Evolutionary conservation across 2,797 vertebrate species (phyloP).

Genomic region (Melanitta fusca): DNA sequence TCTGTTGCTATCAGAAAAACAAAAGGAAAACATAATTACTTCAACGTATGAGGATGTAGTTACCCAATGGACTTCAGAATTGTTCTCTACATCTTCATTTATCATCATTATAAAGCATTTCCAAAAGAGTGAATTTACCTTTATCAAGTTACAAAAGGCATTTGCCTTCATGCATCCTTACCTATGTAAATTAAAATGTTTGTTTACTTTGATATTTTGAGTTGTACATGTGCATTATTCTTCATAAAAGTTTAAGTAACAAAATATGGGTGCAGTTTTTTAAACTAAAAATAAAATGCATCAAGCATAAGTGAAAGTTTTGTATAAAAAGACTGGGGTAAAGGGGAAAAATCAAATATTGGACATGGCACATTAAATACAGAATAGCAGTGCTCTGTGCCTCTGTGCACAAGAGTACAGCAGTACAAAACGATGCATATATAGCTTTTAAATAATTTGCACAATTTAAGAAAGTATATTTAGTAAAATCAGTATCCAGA

Average conservation of each 20-base stretch:
- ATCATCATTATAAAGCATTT: constrained; percentile 58
- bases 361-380: not conserved
- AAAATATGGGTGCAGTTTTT: constrained; percentile 4
- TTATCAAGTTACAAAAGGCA: not conserved
- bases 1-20: not conserved
- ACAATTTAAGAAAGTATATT: not conserved
- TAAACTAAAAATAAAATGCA: not conserved
- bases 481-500: not conserved
- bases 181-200: constrained; percentile 39
- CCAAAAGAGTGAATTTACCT: constrained; percentile 31
- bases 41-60: not conserved
- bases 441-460: not conserved
- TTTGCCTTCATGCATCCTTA: constrained; percentile 55
- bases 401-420: not conserved
- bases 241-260: constrained; percentile 62
- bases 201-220: constrained; percentile 63
- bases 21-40: not conserved
- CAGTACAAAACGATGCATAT: not conserved
- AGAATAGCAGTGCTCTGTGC: not conserved
- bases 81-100: constrained; percentile 42
- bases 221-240: constrained; percentile 19
- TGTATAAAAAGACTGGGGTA: not conserved
- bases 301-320: not conserved
- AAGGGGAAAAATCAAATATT: not conserved
- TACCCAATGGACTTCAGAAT: constrained; percentile 42